phyloP scores from a whole-genome alignment of 2,888 invertebrate genomes.

The Ectropis crepuscularia region DNA sequence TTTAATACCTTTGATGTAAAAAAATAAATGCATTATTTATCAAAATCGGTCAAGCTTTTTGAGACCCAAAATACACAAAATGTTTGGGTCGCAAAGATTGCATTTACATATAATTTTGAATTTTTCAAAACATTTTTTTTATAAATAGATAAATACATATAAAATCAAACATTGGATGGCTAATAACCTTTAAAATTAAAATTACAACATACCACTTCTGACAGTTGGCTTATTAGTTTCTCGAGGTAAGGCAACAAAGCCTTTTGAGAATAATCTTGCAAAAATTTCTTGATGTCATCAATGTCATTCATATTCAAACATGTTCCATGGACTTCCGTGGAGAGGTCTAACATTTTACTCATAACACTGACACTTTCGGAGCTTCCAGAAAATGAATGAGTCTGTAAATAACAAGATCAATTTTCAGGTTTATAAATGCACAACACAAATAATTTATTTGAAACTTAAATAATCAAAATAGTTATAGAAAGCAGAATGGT shows the following conservation, averaged over 20 bases:
- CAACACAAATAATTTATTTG: neutral
- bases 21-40: too few relatives aligned
- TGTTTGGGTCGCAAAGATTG: too few relatives aligned
- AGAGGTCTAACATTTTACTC: conserved; percentile 74
- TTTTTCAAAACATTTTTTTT: too few relatives aligned
- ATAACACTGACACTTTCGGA: conserved; percentile 86
- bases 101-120: too few relatives aligned
- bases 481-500: neutral
- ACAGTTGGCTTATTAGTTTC: conserved; percentile 91
- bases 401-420: conserved; percentile 56
- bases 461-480: neutral
- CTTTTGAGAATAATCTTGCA: conserved; percentile 94
- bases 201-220: conserved; percentile 86
- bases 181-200: conserved; percentile 13
- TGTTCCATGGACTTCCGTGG: conserved; percentile 87
- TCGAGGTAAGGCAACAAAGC: conserved; percentile 97
- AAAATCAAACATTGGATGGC: neutral
- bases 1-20: too few relatives aligned
- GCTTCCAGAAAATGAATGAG: conserved; percentile 82
- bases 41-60: too few relatives aligned
- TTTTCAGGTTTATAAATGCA: neutral
- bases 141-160: neutral
- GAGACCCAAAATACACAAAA: too few relatives aligned
- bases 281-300: conserved; percentile 92
- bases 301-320: conserved; percentile 93